phyloP scores from a whole-genome alignment of 2,888 invertebrate species.

The Drosophila multiciliata region DNA sequence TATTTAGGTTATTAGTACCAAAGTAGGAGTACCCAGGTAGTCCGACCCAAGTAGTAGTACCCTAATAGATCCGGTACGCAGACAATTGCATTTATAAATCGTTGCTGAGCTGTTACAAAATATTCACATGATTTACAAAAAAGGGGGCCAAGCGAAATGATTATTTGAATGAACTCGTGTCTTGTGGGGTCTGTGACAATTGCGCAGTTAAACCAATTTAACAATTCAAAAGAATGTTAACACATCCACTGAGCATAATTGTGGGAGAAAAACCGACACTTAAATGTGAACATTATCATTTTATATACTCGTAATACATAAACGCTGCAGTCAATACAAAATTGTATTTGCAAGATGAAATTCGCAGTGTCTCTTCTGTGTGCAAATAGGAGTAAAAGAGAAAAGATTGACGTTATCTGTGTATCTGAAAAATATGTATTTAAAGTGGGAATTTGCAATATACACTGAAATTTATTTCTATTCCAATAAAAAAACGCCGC shows the following conservation, averaged over 20 bases:
- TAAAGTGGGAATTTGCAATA: neutral
- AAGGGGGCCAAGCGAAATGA: constrained; percentile 44
- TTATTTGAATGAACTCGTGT: constrained; percentile 42
- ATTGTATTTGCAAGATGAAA: neutral
- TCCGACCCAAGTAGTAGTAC: neutral
- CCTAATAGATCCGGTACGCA: constrained; percentile 22
- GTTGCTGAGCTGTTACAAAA: constrained; percentile 32
- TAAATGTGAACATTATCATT: neutral
- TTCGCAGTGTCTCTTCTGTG: neutral
- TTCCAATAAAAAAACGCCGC: neutral
- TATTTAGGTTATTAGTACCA: neutral
- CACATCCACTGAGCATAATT: constrained; percentile 31
- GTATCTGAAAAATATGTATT: neutral
- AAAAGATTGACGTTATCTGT: neutral
- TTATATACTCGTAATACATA: neutral
- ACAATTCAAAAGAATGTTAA: constrained; percentile 32
- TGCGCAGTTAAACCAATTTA: constrained; percentile 42
- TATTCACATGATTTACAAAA: constrained; percentile 58
- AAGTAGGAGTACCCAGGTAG: too few species aligned
- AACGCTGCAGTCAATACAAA: neutral
- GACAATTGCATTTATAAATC: constrained; percentile 53
- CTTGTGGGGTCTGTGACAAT: constrained; percentile 32
- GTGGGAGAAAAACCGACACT: constrained; percentile 39
- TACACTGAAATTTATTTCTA: constrained; percentile 25
- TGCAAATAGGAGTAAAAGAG: neutral